These are phyloP conservation scores for Emmelina monodactyla DNA, from an alignment of 2,888 invertebrate genomes.

Conservation along the genomic window DNA sequence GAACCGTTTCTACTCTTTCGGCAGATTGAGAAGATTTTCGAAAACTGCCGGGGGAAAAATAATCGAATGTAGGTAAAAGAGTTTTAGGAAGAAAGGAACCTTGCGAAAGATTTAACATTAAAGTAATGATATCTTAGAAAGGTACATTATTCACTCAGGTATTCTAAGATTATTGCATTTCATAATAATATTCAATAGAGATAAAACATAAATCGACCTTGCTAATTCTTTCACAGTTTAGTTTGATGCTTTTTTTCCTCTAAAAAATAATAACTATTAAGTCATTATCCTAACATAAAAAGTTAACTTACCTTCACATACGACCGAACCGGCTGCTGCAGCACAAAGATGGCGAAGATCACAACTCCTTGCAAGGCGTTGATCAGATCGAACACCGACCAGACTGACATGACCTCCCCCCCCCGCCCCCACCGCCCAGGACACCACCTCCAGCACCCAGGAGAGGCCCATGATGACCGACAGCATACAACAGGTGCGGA, in stretches of 20 bases:
- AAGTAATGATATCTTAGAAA: too few relatives aligned
- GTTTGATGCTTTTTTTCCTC: too few relatives aligned
- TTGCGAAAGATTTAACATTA: too few relatives aligned
- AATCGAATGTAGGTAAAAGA: too few relatives aligned
- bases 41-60: conserved; percentile 26
- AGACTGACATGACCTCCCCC: conserved; percentile 49
- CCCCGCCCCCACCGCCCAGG: conserved; percentile 68
- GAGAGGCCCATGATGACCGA: conserved; percentile 74
- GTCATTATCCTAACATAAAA: too few relatives aligned
- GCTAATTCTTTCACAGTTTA: too few relatives aligned
- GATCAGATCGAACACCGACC: conserved; percentile 72
- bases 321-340: conserved; percentile 50
- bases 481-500: conserved; percentile 66
- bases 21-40: conserved; percentile 40
- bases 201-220: too few relatives aligned
- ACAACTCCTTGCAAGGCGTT: conserved; percentile 75
- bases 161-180: too few relatives aligned
- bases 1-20: conserved; percentile 47
- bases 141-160: too few relatives aligned
- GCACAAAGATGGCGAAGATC: conserved; percentile 71
- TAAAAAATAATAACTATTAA: too few relatives aligned
- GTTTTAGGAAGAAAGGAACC: too few relatives aligned
- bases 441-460: conserved; percentile 75
- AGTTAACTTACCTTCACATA: conserved; percentile 34
- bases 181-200: too few relatives aligned